A percentile compares a stretch with the other conserved stretches of the same genome.
Evolutionary conservation across 2,797 vertebrate species (phyloP).

Genomic region (Saxicola maurus): DNA sequence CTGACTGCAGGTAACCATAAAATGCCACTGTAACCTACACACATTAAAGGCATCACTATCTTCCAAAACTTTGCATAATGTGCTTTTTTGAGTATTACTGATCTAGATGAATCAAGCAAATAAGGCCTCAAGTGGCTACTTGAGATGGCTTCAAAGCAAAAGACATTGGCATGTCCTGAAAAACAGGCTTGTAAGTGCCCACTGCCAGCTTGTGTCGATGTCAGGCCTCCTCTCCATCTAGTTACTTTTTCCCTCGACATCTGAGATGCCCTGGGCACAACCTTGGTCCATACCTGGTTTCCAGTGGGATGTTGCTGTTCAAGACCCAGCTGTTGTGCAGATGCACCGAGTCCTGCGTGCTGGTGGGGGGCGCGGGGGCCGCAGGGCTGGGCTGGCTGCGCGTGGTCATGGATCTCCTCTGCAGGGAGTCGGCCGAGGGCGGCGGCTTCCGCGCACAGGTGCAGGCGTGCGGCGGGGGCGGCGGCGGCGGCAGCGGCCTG

Average conservation of each 20-base stretch:
- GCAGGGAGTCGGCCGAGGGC: conserved; percentile 83
- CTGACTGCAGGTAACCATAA: not conserved
- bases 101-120: not conserved
- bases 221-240: rapidly evolving
- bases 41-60: not conserved
- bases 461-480: conserved; percentile 88
- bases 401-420: conserved; percentile 90
- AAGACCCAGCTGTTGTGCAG: conserved; percentile 96
- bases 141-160: not conserved
- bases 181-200: rapidly evolving
- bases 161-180: rapidly evolving
- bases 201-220: rapidly evolving
- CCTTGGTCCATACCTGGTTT: conserved; percentile 83
- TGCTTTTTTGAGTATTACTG: not conserved
- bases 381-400: conserved; percentile 87
- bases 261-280: rapidly evolving
- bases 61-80: rapidly evolving
- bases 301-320: conserved; percentile 95
- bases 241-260: rapidly evolving
- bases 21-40: not conserved
- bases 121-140: not conserved
- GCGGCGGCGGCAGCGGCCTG: conserved; percentile 86
- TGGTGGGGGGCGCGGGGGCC: conserved; percentile 74
- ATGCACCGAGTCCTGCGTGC: conserved; percentile 77
- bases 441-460: conserved; percentile 88